These are phyloP conservation scores for Incurvaria masculella DNA, from an alignment of 2,888 invertebrate species.

Conservation along the genomic window DNA sequence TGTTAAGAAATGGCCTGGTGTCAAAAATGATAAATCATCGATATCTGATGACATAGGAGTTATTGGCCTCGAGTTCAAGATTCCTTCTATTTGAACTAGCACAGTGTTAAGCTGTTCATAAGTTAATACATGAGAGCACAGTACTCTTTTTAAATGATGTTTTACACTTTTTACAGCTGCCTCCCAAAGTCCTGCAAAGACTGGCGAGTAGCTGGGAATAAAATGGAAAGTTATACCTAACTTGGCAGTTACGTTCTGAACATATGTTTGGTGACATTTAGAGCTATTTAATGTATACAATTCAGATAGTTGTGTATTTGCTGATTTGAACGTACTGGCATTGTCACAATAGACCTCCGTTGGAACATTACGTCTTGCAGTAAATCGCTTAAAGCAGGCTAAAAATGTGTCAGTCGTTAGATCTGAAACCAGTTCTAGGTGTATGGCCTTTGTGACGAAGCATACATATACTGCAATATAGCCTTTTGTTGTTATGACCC, in stretches of 20 bases:
- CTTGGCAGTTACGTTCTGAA: not conserved
- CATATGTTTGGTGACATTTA: not conserved
- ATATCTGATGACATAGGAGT: constrained; percentile 1
- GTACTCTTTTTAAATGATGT: constrained; percentile 5
- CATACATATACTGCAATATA: constrained; percentile 7
- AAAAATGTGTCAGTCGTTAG: not conserved
- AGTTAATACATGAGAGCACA: constrained; percentile 3
- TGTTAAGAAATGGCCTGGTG: constrained; percentile 6
- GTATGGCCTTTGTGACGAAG: constrained; percentile 2
- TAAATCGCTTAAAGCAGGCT: constrained; percentile 1
- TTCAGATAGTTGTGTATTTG: constrained; percentile 1
- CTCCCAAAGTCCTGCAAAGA: constrained; percentile 4
- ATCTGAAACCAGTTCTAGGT: constrained; percentile 3
- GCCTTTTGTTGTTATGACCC: constrained; percentile 3
- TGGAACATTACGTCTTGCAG: not conserved
- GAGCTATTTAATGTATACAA: constrained; percentile 1
- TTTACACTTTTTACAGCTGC: constrained; percentile 3
- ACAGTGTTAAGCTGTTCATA: constrained; percentile 7
- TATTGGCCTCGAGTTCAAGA: constrained; percentile 7
- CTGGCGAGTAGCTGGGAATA: constrained; percentile 1
- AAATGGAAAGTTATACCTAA: constrained; percentile 1
- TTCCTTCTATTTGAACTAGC: constrained; percentile 5
- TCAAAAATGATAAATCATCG: constrained; percentile 1
- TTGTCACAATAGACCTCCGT: constrained; percentile 1
- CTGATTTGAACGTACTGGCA: not conserved